Conservation (phyloP, 2,888 invertebrate genomes). For the Phyllotreta striolata region DNA sequence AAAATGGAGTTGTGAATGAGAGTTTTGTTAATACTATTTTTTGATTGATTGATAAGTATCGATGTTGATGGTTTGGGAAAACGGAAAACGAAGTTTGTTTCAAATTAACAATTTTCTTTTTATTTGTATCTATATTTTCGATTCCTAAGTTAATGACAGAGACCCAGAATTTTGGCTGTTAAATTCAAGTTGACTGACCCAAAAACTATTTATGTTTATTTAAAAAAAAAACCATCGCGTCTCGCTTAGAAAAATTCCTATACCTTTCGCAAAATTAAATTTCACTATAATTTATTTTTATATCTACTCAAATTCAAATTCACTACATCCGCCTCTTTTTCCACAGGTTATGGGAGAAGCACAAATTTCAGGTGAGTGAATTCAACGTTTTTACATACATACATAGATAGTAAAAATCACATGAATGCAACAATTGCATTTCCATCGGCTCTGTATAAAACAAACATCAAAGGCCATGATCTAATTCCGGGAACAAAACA, state of each 20-base stretch:
- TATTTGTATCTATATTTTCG: too few species aligned
- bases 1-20: too few species aligned
- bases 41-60: too few species aligned
- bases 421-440: neutral
- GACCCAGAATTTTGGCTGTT: neutral
- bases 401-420: too few species aligned
- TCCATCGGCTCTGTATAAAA: conserved; percentile 6
- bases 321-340: conserved; percentile 14
- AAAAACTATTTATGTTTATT: conserved; percentile 25
- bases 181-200: conserved; percentile 25
- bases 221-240: conserved; percentile 11
- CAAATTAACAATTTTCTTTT: too few species aligned
- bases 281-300: too few species aligned
- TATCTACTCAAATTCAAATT: conserved; percentile 1
- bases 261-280: too few species aligned
- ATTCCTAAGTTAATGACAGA: too few species aligned
- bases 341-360: conserved; percentile 39
- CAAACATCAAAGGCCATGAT: conserved; percentile 19
- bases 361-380: conserved; percentile 35
- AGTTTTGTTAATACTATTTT: too few species aligned
- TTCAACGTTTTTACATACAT: neutral
- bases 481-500: conserved; percentile 25
- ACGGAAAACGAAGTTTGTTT: too few species aligned
- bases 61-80: too few species aligned
- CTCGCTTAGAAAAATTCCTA: conserved; percentile 9